phyloP scores from a whole-genome alignment of 2,797 vertebrate species.

The Clarias pachynema region DNA sequence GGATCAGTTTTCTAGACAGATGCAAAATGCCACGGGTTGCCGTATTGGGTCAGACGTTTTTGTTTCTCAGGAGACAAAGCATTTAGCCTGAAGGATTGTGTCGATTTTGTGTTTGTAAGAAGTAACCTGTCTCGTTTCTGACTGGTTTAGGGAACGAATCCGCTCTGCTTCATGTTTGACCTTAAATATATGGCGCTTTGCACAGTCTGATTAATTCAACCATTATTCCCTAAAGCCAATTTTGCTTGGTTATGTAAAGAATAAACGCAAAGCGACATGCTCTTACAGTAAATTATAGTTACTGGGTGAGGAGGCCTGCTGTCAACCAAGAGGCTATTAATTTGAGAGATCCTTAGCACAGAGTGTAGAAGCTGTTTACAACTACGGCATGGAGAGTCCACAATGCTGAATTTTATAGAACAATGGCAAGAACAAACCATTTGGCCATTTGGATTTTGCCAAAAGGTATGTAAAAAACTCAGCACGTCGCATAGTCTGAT shows the following conservation, averaged over 20 bases:
- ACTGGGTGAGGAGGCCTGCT: background rate
- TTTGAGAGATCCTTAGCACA: too few species aligned
- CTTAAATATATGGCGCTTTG: background rate
- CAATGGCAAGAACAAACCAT: background rate
- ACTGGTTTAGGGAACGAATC: background rate
- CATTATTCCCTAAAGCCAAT: background rate
- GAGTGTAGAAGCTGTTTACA: background rate
- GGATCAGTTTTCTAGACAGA: slow-evolving; percentile 10
- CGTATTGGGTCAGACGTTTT: slow-evolving; percentile 2
- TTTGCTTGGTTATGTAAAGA: background rate
- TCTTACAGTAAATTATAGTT: background rate
- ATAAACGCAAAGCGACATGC: background rate
- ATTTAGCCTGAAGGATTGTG: slow-evolving; percentile 9
- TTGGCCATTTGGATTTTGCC: background rate
- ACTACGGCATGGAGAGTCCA: background rate
- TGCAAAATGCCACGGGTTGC: background rate
- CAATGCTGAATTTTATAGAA: background rate
- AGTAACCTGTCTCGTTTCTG: background rate
- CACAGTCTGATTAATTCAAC: background rate
- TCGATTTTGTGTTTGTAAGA: background rate
- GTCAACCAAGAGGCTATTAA: background rate
- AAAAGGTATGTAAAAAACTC: background rate
- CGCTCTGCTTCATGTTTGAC: background rate
- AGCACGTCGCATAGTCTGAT: background rate
- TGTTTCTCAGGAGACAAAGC: slow-evolving; percentile 13